These are phyloP conservation scores for Druceiella hillmani DNA, from an alignment of 2,888 invertebrate species.

Conservation along the genomic window DNA sequence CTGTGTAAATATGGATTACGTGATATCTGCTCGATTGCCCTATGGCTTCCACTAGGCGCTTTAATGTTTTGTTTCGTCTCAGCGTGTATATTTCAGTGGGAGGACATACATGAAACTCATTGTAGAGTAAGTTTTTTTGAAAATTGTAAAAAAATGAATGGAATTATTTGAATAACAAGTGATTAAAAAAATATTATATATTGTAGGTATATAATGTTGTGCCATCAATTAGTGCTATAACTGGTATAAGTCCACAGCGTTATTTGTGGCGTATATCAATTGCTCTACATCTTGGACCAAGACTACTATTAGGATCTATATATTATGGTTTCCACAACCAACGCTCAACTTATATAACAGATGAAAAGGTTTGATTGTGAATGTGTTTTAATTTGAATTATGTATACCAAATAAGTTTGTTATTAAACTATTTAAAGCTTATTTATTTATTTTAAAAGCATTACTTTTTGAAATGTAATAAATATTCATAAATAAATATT, in stretches of 20 bases:
- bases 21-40: slow-evolving; percentile 75
- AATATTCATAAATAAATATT: too few species aligned
- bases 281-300: slow-evolving; percentile 87
- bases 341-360: slow-evolving; percentile 54
- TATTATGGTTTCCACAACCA: slow-evolving; percentile 78
- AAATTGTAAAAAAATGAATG: background rate
- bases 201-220: slow-evolving; percentile 87
- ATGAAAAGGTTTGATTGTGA: slow-evolving; percentile 40
- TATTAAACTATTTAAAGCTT: too few species aligned
- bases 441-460: too few species aligned
- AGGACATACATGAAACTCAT: slow-evolving; percentile 93
- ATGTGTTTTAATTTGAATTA: slow-evolving; percentile 3
- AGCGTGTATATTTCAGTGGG: slow-evolving; percentile 85
- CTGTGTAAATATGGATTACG: slow-evolving; percentile 72
- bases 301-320: slow-evolving; percentile 81
- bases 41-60: slow-evolving; percentile 79
- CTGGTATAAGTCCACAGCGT: slow-evolving; percentile 86
- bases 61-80: slow-evolving; percentile 84
- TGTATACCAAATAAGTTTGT: too few species aligned
- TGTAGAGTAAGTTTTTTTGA: slow-evolving; percentile 71
- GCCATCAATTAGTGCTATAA: slow-evolving; percentile 93
- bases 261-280: slow-evolving; percentile 91
- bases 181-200: background rate
- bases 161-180: background rate
- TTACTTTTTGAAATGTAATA: too few species aligned